phyloP scores from a whole-genome alignment of 2,797 vertebrate species.

The Darevskia nairensis region DNA sequence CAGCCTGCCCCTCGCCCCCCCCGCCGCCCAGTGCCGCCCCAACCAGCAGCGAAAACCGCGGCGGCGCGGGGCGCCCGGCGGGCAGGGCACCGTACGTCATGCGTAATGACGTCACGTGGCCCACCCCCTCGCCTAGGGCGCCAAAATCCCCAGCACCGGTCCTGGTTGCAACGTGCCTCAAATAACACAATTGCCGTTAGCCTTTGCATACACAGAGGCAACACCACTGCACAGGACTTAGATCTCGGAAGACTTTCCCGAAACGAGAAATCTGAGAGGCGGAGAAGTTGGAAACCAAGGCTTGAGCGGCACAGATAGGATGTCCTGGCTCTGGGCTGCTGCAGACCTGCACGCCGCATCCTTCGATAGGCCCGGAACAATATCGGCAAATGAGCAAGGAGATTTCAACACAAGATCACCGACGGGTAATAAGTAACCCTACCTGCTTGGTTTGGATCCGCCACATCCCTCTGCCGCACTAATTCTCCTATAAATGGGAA shows the following conservation, averaged over 20 bases:
- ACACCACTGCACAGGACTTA: background rate
- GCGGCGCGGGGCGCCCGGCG: too few species aligned
- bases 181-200: too few species aligned
- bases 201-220: too few species aligned
- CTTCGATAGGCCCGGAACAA: background rate
- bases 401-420: background rate
- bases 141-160: too few species aligned
- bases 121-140: too few species aligned
- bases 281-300: constrained; percentile 12
- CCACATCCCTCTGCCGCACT: constrained; percentile 20
- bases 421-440: constrained; percentile 31
- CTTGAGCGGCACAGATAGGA: background rate
- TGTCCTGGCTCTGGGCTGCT: constrained; percentile 34
- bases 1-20: too few species aligned
- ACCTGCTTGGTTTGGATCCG: background rate
- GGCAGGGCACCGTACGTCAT: too few species aligned
- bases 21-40: too few species aligned
- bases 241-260: background rate
- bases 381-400: background rate
- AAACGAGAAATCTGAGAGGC: background rate
- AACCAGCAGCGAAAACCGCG: too few species aligned
- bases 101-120: too few species aligned
- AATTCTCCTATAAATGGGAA: constrained; percentile 31
- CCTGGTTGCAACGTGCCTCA: too few species aligned
- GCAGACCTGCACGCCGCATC: background rate